phyloP scores from a whole-genome alignment of 2,888 invertebrate species.

The Melinaea marsaeus region DNA sequence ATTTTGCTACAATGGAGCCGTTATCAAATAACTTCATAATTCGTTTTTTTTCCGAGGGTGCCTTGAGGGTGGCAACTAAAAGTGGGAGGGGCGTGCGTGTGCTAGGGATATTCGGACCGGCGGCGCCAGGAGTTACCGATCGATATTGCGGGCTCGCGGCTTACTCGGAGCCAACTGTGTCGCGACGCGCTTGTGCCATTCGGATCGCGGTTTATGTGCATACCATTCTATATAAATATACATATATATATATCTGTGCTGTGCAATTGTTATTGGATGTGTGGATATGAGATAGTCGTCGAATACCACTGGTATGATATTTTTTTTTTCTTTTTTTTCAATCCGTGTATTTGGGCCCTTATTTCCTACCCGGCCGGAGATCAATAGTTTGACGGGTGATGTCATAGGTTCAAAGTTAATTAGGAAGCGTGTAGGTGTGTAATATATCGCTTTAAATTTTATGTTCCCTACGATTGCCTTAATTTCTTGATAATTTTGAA shows the following conservation, averaged over 20 bases:
- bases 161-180: slow-evolving; percentile 56
- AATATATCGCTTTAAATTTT: background rate
- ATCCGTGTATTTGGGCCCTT: background rate
- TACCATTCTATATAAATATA: slow-evolving; percentile 34
- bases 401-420: slow-evolving; percentile 45
- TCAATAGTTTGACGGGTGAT: slow-evolving; percentile 59
- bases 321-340: slow-evolving; percentile 26
- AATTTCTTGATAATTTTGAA: too few species aligned
- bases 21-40: slow-evolving; percentile 18
- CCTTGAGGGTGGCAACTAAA: slow-evolving; percentile 27
- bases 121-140: slow-evolving; percentile 71
- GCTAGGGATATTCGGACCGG: slow-evolving; percentile 72
- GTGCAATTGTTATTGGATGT: slow-evolving; percentile 45
- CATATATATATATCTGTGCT: slow-evolving; percentile 28
- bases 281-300: slow-evolving; percentile 66
- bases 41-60: slow-evolving; percentile 27
- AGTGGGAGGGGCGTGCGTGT: slow-evolving; percentile 68
- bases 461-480: background rate
- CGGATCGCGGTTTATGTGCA: slow-evolving; percentile 41
- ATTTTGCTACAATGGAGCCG: background rate
- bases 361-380: slow-evolving; percentile 32
- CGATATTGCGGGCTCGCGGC: slow-evolving; percentile 57
- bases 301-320: slow-evolving; percentile 50
- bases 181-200: slow-evolving; percentile 58
- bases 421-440: slow-evolving; percentile 30